A percentile compares a stretch with the other conserved stretches of the same genome.
phyloP scores from a whole-genome alignment of 2,888 invertebrate genomes.

The Drosophila emarginata region DNA sequence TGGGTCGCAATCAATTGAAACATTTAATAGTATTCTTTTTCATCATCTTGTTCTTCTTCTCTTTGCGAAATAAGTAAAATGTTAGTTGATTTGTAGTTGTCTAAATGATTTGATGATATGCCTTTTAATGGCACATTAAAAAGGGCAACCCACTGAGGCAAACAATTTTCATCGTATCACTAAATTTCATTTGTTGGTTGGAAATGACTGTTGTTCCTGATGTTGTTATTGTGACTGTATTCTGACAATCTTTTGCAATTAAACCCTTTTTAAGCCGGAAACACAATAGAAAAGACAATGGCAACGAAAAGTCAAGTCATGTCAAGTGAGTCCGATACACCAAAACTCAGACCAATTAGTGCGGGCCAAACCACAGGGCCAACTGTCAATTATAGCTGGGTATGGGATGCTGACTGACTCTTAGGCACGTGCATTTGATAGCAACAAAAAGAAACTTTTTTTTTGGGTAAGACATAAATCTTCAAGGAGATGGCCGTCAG shows the following conservation, averaged over 20 bases:
- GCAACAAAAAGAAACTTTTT: constrained; percentile 23
- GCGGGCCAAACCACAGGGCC: constrained; percentile 22
- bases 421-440: constrained; percentile 69
- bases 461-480: constrained; percentile 60
- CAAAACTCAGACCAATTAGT: constrained; percentile 54
- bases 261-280: constrained; percentile 45
- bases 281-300: constrained; percentile 19
- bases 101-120: constrained; percentile 40
- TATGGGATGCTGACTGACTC: constrained; percentile 11
- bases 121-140: constrained; percentile 20
- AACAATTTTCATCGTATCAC: constrained; percentile 37
- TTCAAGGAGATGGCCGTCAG: constrained; percentile 56
- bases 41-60: constrained; percentile 21
- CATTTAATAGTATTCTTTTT: constrained; percentile 13
- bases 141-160: constrained; percentile 29
- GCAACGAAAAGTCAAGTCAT: constrained; percentile 50
- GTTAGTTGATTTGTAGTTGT: constrained; percentile 29
- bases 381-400: constrained; percentile 50
- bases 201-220: not conserved
- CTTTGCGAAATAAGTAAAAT: constrained; percentile 29
- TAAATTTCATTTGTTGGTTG: constrained; percentile 4
- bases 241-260: constrained; percentile 36
- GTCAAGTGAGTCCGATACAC: constrained; percentile 41
- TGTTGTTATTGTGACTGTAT: constrained; percentile 32
- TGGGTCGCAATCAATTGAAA: constrained; percentile 34